Conservation (phyloP, 1,140 invertebrate species). For the Temnothorax curvispinosus region DNA sequence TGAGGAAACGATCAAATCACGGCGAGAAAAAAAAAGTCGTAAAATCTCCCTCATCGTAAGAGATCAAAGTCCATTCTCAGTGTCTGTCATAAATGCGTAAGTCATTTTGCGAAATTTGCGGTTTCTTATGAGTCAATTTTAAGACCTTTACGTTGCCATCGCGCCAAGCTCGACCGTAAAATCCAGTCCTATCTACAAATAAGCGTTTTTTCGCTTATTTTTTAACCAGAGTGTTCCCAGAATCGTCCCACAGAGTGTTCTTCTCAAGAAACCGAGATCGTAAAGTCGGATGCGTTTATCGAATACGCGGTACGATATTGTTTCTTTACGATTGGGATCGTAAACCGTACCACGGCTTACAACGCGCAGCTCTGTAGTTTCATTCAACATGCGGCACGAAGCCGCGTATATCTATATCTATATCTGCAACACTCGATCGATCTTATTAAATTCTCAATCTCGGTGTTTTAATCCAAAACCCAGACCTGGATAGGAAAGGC, state of each 20-base stretch:
- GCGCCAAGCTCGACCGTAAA: neutral
- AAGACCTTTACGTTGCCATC: neutral
- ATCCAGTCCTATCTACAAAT: slow-evolving; percentile 8
- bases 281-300: slow-evolving; percentile 22
- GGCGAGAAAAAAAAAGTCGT: neutral
- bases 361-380: neutral
- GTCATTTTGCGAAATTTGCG: slow-evolving; percentile 7
- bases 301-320: neutral
- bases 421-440: neutral
- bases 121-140: neutral
- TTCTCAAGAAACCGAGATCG: slow-evolving; percentile 10
- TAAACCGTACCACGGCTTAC: neutral
- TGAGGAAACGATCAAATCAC: neutral
- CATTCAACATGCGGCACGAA: neutral
- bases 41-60: neutral
- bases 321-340: slow-evolving; percentile 33
- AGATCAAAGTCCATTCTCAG: neutral
- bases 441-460: slow-evolving; percentile 39
- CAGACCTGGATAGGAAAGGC: neutral
- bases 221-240: neutral
- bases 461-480: neutral
- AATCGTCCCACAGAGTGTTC: neutral
- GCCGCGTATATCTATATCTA: neutral
- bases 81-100: neutral
- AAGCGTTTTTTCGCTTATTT: slow-evolving; percentile 22